Conservation (phyloP, 2,113 vertebrate genomes). For the Podarcis raffonei region DNA sequence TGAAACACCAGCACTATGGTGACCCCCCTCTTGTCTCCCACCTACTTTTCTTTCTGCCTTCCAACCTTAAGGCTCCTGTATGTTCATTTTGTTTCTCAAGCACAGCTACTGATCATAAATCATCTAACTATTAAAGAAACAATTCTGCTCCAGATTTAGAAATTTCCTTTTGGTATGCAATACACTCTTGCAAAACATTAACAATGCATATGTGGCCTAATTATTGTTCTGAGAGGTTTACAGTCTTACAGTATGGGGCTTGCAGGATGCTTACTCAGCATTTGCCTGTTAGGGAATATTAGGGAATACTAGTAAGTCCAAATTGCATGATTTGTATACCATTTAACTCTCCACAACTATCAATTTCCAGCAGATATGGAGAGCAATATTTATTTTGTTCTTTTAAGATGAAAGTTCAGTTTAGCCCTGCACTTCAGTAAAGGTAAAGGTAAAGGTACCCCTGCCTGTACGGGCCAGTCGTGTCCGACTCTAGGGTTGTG, state of each 20-base stretch:
- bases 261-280: background rate
- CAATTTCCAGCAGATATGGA: conserved; percentile 8
- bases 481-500: too few relatives aligned
- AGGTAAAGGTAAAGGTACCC: too few relatives aligned
- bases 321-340: background rate
- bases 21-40: background rate
- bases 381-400: background rate
- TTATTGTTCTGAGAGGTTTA: background rate
- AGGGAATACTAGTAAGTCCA: background rate
- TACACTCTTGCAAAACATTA: background rate
- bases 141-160: background rate
- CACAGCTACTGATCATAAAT: background rate
- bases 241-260: background rate
- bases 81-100: background rate
- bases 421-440: background rate
- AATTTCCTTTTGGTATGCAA: background rate
- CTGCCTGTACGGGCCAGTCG: too few relatives aligned
- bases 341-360: conserved; percentile 14
- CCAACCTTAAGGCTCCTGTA: background rate
- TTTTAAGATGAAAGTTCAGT: rapidly evolving
- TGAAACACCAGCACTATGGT: background rate
- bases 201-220: background rate
- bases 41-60: background rate
- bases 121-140: background rate
- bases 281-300: background rate